phyloP scores from a whole-genome alignment of 2,888 invertebrate species.

The Acrocyrtus sp. region DNA sequence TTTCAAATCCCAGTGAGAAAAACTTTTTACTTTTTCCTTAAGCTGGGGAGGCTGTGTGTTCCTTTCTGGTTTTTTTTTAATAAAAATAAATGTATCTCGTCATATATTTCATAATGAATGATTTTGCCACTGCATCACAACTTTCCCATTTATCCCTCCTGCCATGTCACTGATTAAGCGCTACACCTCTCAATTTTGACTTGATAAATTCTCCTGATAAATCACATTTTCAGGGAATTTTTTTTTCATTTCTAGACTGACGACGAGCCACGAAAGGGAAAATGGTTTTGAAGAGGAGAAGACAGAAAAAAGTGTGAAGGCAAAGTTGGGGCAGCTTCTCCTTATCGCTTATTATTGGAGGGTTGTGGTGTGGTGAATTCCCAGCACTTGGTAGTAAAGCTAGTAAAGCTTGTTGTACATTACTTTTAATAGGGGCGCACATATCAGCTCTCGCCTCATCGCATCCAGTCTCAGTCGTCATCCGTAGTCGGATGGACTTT shows the following conservation, averaged over 20 bases:
- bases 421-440: background rate
- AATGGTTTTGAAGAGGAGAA: too few relatives aligned
- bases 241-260: background rate
- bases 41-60: background rate
- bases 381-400: too few relatives aligned
- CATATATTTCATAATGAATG: constrained; percentile 14
- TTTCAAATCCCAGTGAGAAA: background rate
- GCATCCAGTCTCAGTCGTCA: too few relatives aligned
- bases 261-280: too few relatives aligned
- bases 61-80: too few relatives aligned
- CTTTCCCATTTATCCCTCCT: constrained; percentile 11
- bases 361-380: too few relatives aligned
- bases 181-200: constrained; percentile 34
- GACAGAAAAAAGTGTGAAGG: background rate
- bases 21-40: constrained; percentile 4
- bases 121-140: background rate
- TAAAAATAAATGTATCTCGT: constrained; percentile 9
- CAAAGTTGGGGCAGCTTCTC: background rate
- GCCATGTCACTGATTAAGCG: constrained; percentile 42
- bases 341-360: background rate
- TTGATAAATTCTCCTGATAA: constrained; percentile 34
- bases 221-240: constrained; percentile 4
- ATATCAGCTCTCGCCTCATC: background rate
- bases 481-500: too few relatives aligned
- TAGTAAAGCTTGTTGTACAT: background rate